These are phyloP conservation scores for Cephus spinipes DNA, from an alignment of 2,888 invertebrate genomes.

Conservation along the genomic window DNA sequence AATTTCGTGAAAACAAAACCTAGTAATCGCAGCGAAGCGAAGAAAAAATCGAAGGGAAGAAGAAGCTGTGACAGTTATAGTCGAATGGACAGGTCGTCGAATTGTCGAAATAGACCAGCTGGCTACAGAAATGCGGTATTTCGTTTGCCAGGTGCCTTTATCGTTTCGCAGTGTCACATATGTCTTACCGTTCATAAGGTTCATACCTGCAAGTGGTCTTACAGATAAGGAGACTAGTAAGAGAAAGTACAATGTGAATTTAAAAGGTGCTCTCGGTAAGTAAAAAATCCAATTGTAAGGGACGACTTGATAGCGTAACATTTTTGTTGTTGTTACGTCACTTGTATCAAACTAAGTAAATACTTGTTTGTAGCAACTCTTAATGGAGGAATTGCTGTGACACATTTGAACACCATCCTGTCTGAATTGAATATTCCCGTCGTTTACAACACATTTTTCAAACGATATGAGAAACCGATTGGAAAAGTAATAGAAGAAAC, in stretches of 20 bases:
- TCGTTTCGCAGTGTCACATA: conserved; percentile 13
- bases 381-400: conserved; percentile 26
- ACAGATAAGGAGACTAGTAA: not conserved
- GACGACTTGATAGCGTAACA: too few relatives aligned
- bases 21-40: not conserved
- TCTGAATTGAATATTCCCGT: conserved; percentile 25
- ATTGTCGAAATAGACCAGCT: too few relatives aligned
- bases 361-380: conserved; percentile 23
- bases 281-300: not conserved
- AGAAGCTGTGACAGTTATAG: not conserved
- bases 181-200: not conserved
- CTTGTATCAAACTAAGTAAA: too few relatives aligned
- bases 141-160: conserved; percentile 2
- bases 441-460: conserved; percentile 17
- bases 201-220: not conserved
- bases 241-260: conserved; percentile 3
- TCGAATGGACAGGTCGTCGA: not conserved
- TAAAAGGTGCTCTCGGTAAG: conserved; percentile 11
- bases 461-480: conserved; percentile 28
- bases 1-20: conserved; percentile 10
- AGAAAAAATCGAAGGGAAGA: conserved; percentile 4
- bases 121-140: conserved; percentile 9
- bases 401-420: conserved; percentile 24
- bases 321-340: too few relatives aligned
- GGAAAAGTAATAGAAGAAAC: conserved; percentile 22